Evolutionary conservation across 2,888 invertebrate genomes (phyloP).

Genomic region (Drosophila meridiana): DNA sequence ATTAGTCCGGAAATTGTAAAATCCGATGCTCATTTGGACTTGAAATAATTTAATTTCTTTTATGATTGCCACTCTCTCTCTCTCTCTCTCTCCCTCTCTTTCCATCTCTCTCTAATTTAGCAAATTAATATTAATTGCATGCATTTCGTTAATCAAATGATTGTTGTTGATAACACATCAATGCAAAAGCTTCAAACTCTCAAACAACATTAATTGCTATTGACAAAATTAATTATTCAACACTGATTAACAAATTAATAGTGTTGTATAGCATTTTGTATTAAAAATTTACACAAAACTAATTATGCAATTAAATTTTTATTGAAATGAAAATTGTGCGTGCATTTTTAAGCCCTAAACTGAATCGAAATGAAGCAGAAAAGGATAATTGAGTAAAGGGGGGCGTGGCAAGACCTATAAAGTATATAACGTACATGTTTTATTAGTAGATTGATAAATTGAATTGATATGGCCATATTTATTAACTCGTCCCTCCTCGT

Average conservation of each 20-base stretch:
- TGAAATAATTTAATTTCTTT: constrained; percentile 56
- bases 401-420: neutral
- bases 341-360: neutral
- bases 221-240: constrained; percentile 46
- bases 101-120: constrained; percentile 42
- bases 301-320: constrained; percentile 23
- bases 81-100: neutral
- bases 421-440: neutral
- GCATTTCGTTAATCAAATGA: constrained; percentile 35
- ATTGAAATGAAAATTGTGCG: neutral
- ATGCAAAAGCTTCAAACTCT: constrained; percentile 24
- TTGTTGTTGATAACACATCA: constrained; percentile 20
- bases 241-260: constrained; percentile 26
- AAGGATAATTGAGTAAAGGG: neutral
- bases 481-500: neutral
- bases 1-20: constrained; percentile 49
- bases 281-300: constrained; percentile 27
- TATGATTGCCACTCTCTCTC: constrained; percentile 24
- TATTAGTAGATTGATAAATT: neutral
- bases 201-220: constrained; percentile 33
- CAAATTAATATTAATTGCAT: constrained; percentile 67
- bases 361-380: neutral
- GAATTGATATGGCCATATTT: neutral
- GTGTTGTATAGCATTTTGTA: constrained; percentile 6
- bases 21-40: constrained; percentile 30